Percentiles rank a stretch among this genome's conserved stretches.
Evolutionary conservation across 30 jellyfish, hydroid and myxozoan species (phyloP).

Genomic region (Pelagia noctiluca): DNA sequence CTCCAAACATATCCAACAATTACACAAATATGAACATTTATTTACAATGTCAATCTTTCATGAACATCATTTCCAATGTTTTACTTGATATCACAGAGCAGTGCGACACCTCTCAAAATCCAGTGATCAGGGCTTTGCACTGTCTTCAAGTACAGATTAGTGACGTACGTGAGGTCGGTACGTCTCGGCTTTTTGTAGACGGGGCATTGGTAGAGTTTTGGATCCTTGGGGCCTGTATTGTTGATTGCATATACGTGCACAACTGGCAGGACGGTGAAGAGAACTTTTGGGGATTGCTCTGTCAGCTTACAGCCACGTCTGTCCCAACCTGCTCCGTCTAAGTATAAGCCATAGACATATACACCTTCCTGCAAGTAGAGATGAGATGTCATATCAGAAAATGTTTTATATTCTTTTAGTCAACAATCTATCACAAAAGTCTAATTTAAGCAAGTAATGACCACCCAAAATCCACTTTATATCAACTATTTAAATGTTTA

Average conservation of each 20-base stretch:
- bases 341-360: conserved; percentile 90
- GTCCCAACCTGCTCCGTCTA: conserved; percentile 99
- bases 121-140: conserved; percentile 94
- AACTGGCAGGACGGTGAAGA: conserved; percentile 82
- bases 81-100: conserved; percentile 91
- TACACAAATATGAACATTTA: too few relatives aligned
- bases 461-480: too few relatives aligned
- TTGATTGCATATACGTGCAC: conserved; percentile 93
- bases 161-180: conserved; percentile 94
- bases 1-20: too few relatives aligned
- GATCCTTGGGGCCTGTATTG: conserved; percentile 93
- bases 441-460: too few relatives aligned
- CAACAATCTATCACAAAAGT: too few relatives aligned
- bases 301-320: conserved; percentile 88
- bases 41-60: too few relatives aligned
- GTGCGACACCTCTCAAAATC: conserved; percentile 98
- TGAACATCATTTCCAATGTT: too few relatives aligned
- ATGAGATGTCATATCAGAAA: too few relatives aligned
- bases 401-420: too few relatives aligned
- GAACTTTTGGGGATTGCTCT: conserved; percentile 86
- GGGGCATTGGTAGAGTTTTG: conserved; percentile 92
- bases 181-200: conserved; percentile 96
- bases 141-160: conserved; percentile 87
- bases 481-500: too few relatives aligned
- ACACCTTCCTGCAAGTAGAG: conserved; percentile 88